Percentiles rank a stretch among this genome's conserved stretches.
These are phyloP conservation scores for Heliconius congener DNA, from an alignment of 1,140 invertebrate species.

Conservation along the genomic window DNA sequence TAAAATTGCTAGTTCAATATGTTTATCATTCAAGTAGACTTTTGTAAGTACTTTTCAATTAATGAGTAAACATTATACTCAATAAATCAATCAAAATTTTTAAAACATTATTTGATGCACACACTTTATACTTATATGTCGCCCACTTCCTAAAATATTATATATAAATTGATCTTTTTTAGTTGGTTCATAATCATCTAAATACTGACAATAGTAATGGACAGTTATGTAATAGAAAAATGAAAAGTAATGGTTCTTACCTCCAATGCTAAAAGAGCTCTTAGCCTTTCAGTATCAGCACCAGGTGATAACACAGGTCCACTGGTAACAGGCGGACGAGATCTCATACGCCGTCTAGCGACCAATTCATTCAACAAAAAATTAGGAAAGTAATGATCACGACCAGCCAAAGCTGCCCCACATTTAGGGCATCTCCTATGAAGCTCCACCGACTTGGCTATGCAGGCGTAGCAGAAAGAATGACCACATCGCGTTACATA, in stretches of 20 bases:
- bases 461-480: conserved; percentile 95
- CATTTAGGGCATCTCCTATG: conserved; percentile 94
- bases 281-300: conserved; percentile 81
- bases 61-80: too few relatives aligned
- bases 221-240: not conserved
- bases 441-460: conserved; percentile 89
- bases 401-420: conserved; percentile 86
- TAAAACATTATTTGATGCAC: too few relatives aligned
- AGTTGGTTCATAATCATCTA: too few relatives aligned
- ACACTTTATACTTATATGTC: too few relatives aligned
- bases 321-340: not conserved
- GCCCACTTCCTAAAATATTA: too few relatives aligned
- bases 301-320: conserved; percentile 1
- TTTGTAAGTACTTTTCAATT: too few relatives aligned
- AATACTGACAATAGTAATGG: too few relatives aligned
- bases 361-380: conserved; percentile 92
- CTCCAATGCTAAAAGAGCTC: conserved; percentile 85
- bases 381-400: conserved; percentile 93
- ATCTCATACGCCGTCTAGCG: conserved; percentile 85
- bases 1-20: too few relatives aligned
- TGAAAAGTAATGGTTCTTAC: not conserved
- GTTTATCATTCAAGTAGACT: too few relatives aligned
- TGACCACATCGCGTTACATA: conserved; percentile 97
- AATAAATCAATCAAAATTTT: too few relatives aligned
- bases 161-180: too few relatives aligned